Evolutionary conservation across 53 echinoderm and acorn worm species (phyloP).

Genomic region (Holothuria leucospilota): DNA sequence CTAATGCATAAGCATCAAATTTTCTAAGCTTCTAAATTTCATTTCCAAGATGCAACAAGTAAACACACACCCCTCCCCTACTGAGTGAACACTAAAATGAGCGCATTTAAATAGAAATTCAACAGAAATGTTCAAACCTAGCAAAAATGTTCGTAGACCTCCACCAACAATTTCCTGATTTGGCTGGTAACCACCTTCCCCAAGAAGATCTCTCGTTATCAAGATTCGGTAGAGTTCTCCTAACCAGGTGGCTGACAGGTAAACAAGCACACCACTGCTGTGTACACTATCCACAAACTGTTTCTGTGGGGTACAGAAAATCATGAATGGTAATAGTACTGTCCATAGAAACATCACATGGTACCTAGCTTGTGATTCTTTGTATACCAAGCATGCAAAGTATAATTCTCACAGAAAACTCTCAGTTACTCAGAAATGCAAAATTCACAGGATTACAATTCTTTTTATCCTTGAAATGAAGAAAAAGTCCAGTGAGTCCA

Average conservation of each 20-base stretch:
- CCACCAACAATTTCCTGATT: conserved; percentile 72
- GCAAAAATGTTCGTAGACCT: conserved; percentile 78
- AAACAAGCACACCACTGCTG: conserved; percentile 90
- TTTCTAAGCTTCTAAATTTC: no score
- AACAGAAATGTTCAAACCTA: not conserved
- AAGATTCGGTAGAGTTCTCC: conserved; percentile 91
- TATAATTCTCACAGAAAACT: not conserved
- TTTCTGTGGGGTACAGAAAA: conserved; percentile 65
- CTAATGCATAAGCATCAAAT: no score
- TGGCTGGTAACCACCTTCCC: conserved; percentile 81
- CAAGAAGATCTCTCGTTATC: conserved; percentile 79
- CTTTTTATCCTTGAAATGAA: not conserved
- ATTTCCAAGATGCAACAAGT: no score
- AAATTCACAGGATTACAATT: no score
- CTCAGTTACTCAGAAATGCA: no score
- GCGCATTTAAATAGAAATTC: no score
- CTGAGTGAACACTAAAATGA: no score
- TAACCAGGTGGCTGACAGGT: conserved; percentile 94
- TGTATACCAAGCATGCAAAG: not conserved
- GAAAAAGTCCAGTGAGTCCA: no score
- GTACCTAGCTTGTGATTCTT: no score
- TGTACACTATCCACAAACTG: conserved; percentile 95
- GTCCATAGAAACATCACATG: not conserved
- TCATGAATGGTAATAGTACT: not conserved
- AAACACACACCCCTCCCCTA: no score